Conservation (phyloP, 2,113 vertebrate species). For the Terrapene triunguis region DNA sequence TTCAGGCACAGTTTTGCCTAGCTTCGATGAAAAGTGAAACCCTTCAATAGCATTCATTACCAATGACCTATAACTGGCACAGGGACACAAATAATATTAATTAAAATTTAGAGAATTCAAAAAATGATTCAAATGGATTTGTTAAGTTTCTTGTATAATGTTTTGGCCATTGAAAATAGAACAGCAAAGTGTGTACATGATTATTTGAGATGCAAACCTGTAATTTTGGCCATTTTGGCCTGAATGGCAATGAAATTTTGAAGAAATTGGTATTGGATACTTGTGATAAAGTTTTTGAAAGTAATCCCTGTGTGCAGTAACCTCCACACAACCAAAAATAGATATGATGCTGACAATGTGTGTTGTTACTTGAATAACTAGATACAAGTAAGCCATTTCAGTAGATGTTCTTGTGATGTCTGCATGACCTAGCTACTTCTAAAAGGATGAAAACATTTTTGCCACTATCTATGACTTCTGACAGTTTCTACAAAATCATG, state of each 20-base stretch:
- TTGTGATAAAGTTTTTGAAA: not conserved
- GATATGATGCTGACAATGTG: not conserved
- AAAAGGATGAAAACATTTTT: no score
- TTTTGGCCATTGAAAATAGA: not conserved
- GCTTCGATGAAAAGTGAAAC: not conserved
- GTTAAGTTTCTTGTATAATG: not conserved
- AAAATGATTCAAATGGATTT: not conserved
- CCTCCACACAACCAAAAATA: not conserved
- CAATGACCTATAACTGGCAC: not conserved
- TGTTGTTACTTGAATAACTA: not conserved
- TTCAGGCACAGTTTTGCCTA: not conserved
- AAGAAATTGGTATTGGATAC: not conserved
- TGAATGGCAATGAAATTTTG: not conserved
- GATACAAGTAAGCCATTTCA: not conserved
- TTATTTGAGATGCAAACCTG: not conserved
- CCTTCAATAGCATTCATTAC: not conserved
- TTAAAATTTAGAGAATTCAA: not conserved
- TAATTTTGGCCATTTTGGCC: not conserved
- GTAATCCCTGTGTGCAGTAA: not conserved
- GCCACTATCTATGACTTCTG: not conserved
- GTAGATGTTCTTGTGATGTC: not conserved
- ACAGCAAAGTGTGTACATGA: not conserved
- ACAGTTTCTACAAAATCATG: not conserved
- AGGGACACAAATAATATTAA: not conserved
- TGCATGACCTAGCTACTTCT: not conserved